These are phyloP conservation scores for Drosophila saltans DNA, from an alignment of 1,140 invertebrate species.

Conservation along the genomic window DNA sequence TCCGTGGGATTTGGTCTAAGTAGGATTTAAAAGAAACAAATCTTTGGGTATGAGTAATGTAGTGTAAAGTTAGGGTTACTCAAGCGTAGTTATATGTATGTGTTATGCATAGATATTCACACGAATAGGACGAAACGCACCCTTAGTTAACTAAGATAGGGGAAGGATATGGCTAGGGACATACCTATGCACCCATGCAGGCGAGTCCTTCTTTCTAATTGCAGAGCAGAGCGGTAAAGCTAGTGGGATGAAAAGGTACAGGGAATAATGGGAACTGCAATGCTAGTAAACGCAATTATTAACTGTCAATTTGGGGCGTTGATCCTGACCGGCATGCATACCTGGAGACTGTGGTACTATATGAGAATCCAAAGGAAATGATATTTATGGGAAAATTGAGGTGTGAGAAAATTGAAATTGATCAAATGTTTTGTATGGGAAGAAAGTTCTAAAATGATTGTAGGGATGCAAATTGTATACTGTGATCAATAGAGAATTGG, in stretches of 20 bases:
- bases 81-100: constrained; percentile 22
- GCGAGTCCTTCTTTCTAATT: constrained; percentile 41
- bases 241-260: not conserved
- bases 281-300: constrained; percentile 66
- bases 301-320: constrained; percentile 74
- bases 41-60: constrained; percentile 35
- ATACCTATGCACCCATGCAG: constrained; percentile 75
- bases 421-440: constrained; percentile 4
- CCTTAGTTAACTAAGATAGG: constrained; percentile 39
- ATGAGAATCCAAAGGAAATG: constrained; percentile 34
- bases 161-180: constrained; percentile 19
- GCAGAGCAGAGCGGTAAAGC: not conserved
- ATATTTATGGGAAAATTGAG: constrained; percentile 22
- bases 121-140: constrained; percentile 55
- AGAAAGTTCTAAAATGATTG: not conserved
- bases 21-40: constrained; percentile 24
- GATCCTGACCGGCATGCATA: constrained; percentile 59
- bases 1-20: constrained; percentile 43
- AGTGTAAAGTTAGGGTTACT: constrained; percentile 24
- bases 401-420: constrained; percentile 51
- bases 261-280: constrained; percentile 25
- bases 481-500: not conserved
- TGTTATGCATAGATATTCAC: constrained; percentile 60
- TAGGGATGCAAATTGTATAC: not conserved
- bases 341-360: constrained; percentile 29